Base-by-base conservation (phyloP, 2,113 vertebrate species). In the Protobothrops mucrosquamatus region DNA sequence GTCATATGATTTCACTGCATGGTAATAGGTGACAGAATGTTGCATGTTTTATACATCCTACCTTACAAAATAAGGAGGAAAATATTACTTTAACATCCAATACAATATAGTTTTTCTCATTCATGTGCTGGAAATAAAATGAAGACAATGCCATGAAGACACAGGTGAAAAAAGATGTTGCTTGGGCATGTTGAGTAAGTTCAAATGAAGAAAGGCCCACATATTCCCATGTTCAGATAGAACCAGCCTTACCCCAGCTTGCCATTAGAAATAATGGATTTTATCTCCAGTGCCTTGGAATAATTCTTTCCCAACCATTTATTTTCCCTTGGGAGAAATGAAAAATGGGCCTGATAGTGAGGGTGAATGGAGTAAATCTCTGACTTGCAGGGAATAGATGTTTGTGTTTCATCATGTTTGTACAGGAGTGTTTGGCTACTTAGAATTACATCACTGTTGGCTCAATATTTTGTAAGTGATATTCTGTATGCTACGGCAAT, bases 361-460 rank as follows among this genome's bases (percentile, higher is more conserved):
- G 39, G 92, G 89, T 90, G 3, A 46, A 46, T 29, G 92, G 43
- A 1, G 26, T 2, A 89, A 59, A 0, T 24, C 15, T 95, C 93
- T 55, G 0, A 0, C 29, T 92, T 54, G 92, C 29, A 39, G 0
- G 18, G 95, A 89, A 5, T 94, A 74, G 87, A 24, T 29, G 52
- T 59, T 43, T 94, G 12, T 90, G 74, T 93, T 91, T 69, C 9
- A 26, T 12, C 12, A 39, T n/a, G 91, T 46, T 91, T 88, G 88
- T 93, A 91, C 92, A 0, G 0, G 85, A 74, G 57, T 2, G 2
- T 89, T 89, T 89, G 85, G 2, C 92, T 95, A 89, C 88, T 59
- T 1, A 20, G 87, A 96, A 95, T 95, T 89, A 56, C 14, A 34
- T 93, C 90, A 87, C 94, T 29, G n/a, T 90, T 95, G 94, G 92